Conservation (phyloP, 1,140 invertebrate species). For the Panulirus ornatus region DNA sequence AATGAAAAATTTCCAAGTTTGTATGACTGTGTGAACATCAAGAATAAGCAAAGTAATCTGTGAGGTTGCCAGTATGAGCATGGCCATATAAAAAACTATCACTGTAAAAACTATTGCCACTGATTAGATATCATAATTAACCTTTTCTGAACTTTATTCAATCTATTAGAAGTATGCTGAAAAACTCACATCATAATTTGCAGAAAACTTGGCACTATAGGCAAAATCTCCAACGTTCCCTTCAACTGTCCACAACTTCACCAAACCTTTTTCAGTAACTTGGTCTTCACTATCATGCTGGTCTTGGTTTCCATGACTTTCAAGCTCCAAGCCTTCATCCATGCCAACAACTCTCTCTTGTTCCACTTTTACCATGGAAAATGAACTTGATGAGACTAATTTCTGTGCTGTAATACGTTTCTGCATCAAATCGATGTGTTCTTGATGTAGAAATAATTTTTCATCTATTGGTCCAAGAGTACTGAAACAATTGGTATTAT, state of each 20-base stretch:
- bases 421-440: not conserved
- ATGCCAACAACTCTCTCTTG: not conserved
- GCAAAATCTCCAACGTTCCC: not conserved
- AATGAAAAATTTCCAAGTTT: too few species aligned
- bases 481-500: not conserved
- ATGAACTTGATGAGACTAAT: not conserved
- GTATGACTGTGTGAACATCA: too few species aligned
- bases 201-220: not conserved
- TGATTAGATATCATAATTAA: too few species aligned
- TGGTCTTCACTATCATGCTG: not conserved
- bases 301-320: not conserved
- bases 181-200: constrained; percentile 3
- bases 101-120: too few species aligned
- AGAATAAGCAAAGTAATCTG: too few species aligned
- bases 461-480: not conserved
- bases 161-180: not conserved
- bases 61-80: too few species aligned
- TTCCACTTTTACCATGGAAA: not conserved
- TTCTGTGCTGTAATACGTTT: not conserved
- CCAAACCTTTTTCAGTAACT: not conserved
- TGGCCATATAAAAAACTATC: too few species aligned
- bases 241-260: not conserved
- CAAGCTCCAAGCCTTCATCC: not conserved
- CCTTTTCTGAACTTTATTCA: too few species aligned
- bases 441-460: not conserved